Evolutionary conservation across 2,113 vertebrate species (phyloP).

Genomic region (Oostethus manadensis): DNA sequence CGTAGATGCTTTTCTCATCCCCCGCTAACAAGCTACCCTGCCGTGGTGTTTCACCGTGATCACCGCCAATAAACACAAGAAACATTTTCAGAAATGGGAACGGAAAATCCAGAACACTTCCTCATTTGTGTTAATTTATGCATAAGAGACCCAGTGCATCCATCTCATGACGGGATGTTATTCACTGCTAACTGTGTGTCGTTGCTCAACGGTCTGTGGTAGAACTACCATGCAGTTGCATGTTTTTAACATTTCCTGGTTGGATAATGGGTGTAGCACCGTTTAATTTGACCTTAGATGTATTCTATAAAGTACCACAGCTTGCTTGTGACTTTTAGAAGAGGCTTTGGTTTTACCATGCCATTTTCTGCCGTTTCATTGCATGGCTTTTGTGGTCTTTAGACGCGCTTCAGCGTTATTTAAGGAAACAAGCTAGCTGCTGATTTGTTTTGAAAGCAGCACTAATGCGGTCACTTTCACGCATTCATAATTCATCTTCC

Average conservation of each 20-base stretch:
- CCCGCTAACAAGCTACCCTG: too few relatives aligned
- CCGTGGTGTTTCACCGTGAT: too few relatives aligned
- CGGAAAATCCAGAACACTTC: constrained; percentile 14
- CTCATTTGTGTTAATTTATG: constrained; percentile 20
- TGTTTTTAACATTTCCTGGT: too few relatives aligned
- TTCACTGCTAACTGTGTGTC: neutral
- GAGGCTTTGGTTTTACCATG: neutral
- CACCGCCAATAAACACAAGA: constrained; percentile 22
- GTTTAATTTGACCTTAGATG: too few relatives aligned
- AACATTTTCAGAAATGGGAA: constrained; percentile 11
- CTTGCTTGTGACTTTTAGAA: too few relatives aligned
- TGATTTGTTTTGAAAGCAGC: neutral
- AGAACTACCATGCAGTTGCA: too few relatives aligned
- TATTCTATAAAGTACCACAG: too few relatives aligned
- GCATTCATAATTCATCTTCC: neutral
- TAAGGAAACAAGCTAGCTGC: neutral
- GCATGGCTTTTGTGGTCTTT: neutral
- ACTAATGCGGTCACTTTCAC: neutral
- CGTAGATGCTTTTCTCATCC: too few relatives aligned
- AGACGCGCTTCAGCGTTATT: neutral
- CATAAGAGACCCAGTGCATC: constrained; percentile 11
- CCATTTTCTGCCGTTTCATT: neutral
- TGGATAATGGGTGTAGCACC: too few relatives aligned
- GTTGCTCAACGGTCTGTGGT: too few relatives aligned
- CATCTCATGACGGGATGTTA: neutral